Percentiles rank a stretch among this genome's conserved stretches.
These are phyloP conservation scores for Zosterops pallidus DNA, from an alignment of 2,113 vertebrate genomes.

Conservation along the genomic window DNA sequence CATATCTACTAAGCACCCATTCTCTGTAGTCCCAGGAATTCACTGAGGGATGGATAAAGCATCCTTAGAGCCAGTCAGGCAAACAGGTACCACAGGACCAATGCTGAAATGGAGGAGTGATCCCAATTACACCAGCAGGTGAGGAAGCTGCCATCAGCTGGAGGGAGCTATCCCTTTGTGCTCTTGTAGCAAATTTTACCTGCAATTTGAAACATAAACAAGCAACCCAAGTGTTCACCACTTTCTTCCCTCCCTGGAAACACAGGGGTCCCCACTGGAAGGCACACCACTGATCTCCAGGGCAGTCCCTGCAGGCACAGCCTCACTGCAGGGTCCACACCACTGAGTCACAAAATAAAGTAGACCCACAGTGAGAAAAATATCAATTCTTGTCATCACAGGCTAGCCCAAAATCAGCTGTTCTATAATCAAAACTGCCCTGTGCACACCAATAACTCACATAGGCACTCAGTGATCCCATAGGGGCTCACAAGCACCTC, in stretches of 20 bases:
- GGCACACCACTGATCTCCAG: background rate
- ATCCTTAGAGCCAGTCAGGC: background rate
- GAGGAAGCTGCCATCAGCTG: background rate
- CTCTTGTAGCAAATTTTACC: background rate
- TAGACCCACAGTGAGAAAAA: background rate
- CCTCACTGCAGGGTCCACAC: background rate
- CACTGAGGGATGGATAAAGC: background rate
- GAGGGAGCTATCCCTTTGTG: background rate
- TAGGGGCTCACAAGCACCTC: background rate
- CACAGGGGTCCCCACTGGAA: background rate
- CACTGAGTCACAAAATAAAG: background rate
- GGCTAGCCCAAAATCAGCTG: background rate
- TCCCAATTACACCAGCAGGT: background rate
- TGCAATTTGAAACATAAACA: background rate
- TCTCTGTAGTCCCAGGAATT: background rate
- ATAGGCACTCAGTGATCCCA: rapidly evolving
- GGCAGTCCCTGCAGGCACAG: background rate
- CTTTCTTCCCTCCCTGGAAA: background rate
- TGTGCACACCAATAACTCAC: background rate
- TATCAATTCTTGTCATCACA: background rate
- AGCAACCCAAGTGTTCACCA: background rate
- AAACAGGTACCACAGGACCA: background rate
- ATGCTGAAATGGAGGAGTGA: background rate
- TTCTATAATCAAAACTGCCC: background rate
- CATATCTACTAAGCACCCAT: background rate